Conservation (phyloP, 2,797 vertebrate species). For the Antrozous pallidus region DNA sequence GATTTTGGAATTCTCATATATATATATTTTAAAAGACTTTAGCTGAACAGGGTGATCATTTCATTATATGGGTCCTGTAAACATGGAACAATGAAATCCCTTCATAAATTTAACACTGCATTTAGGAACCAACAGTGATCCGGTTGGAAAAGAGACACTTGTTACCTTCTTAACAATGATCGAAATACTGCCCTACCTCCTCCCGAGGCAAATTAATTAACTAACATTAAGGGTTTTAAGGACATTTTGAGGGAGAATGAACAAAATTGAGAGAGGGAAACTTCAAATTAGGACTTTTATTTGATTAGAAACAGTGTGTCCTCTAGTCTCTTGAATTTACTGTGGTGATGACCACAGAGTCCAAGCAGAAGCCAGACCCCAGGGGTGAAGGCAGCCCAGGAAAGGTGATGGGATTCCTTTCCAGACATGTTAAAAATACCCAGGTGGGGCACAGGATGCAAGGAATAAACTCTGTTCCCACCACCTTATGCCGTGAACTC, state of each 20-base stretch:
- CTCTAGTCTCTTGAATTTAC: not conserved
- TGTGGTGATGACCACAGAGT: not conserved
- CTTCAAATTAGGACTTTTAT: not conserved
- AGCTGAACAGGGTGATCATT: not conserved
- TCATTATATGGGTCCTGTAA: not conserved
- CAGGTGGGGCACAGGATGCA: rapidly evolving
- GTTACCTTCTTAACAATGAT: not conserved
- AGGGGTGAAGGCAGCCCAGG: not conserved
- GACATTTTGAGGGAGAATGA: not conserved
- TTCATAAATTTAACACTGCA: not conserved
- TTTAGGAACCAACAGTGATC: not conserved
- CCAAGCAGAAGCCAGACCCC: not conserved
- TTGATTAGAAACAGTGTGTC: not conserved
- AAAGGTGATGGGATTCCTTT: not conserved
- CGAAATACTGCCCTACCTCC: not conserved
- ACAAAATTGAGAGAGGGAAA: not conserved
- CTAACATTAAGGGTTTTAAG: not conserved
- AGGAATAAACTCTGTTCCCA: not conserved
- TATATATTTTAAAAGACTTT: not conserved
- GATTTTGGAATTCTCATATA: not conserved
- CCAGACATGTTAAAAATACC: not conserved
- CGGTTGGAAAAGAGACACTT: not conserved
- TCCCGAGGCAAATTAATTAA: not conserved
- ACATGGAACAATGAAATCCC: not conserved
- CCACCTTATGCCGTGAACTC: not conserved